These are phyloP conservation scores for Enteromius argenteus DNA, from an alignment of 2,797 vertebrate genomes.

Conservation along the genomic window DNA sequence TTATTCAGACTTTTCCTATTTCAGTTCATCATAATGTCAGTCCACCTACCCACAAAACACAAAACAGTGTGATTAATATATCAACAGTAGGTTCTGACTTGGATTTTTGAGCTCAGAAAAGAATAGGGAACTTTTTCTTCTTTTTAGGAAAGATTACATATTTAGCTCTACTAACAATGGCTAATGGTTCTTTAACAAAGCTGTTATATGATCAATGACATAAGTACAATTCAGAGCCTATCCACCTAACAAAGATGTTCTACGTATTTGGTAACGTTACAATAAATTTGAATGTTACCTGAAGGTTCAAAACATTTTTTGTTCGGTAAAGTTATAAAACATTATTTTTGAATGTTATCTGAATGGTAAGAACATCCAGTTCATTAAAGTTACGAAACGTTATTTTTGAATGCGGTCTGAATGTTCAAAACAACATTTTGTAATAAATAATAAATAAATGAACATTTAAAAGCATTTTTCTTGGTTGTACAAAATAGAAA, in stretches of 20 bases:
- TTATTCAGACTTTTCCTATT: neutral
- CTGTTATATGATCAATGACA: neutral
- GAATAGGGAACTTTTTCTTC: neutral
- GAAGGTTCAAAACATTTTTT: neutral
- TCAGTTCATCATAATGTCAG: slow-evolving; percentile 10
- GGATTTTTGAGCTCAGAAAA: neutral
- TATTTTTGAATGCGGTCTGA: too few species aligned
- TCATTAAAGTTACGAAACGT: too few species aligned
- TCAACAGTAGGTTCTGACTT: neutral
- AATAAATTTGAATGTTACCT: neutral
- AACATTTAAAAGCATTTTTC: too few species aligned
- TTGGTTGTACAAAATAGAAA: neutral
- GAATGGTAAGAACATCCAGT: too few species aligned
- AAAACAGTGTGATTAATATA: slow-evolving; percentile 12
- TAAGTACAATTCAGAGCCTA: neutral
- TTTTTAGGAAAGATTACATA: neutral
- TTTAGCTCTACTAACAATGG: neutral
- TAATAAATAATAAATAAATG: too few species aligned
- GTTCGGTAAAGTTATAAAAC: too few species aligned
- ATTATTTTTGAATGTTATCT: too few species aligned
- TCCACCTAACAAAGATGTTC: neutral
- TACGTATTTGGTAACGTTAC: neutral
- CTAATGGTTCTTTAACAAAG: neutral
- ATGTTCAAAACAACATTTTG: too few species aligned
- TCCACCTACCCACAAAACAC: neutral